Percentiles rank a stretch among this genome's conserved stretches.
Conservation (phyloP, 1,140 invertebrate species). For the Palaemon carinicauda region DNA sequence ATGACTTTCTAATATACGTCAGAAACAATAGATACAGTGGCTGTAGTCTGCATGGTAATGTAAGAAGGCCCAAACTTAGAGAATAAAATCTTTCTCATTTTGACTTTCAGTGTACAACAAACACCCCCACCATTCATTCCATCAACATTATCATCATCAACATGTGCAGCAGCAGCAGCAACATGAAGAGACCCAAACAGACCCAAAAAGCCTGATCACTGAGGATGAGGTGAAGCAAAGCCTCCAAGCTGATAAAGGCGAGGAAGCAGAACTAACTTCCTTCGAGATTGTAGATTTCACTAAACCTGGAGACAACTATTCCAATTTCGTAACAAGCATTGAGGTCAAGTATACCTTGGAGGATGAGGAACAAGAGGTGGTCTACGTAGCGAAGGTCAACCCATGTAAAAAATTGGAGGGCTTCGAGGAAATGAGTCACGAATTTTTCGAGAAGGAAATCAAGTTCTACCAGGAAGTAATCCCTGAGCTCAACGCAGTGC, state of each 20-base stretch:
- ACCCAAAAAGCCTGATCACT: neutral
- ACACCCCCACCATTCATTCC: too few relatives aligned
- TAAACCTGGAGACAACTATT: slow-evolving; percentile 33
- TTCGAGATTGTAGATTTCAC: slow-evolving; percentile 24
- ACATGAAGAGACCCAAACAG: too few relatives aligned
- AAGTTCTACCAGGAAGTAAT: neutral
- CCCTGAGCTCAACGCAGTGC: neutral
- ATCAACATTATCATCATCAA: too few relatives aligned
- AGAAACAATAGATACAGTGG: too few relatives aligned
- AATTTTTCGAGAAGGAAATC: neutral
- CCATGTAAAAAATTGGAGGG: neutral
- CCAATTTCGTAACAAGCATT: slow-evolving; percentile 29
- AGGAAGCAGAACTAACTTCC: neutral
- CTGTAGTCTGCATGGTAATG: too few relatives aligned
- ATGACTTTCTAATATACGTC: too few relatives aligned
- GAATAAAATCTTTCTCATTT: too few relatives aligned
- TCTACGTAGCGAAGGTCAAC: slow-evolving; percentile 17
- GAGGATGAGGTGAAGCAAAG: neutral
- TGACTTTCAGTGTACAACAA: too few relatives aligned
- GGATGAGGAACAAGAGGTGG: neutral
- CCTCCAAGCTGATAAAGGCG: slow-evolving; percentile 15
- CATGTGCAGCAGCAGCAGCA: too few relatives aligned
- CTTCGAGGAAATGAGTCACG: neutral
- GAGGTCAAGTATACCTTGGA: slow-evolving; percentile 5
- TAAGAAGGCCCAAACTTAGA: too few relatives aligned